Conservation (phyloP, 2,888 invertebrate species). For the Didymodactylos carnosus region DNA sequence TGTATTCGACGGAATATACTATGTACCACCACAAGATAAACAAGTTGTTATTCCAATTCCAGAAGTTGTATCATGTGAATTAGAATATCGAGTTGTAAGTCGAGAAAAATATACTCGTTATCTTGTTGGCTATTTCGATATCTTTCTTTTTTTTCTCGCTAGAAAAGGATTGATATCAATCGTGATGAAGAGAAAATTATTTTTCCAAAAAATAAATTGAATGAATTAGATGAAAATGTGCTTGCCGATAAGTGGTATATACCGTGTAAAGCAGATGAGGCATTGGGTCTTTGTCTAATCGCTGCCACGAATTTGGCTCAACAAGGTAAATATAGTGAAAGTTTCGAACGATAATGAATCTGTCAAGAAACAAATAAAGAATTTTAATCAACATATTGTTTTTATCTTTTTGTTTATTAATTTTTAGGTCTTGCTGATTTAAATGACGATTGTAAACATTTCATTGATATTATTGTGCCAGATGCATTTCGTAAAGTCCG, state of each 20-base stretch:
- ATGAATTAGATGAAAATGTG: neutral
- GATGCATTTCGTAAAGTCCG: slow-evolving; percentile 36
- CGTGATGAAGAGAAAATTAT: too few relatives aligned
- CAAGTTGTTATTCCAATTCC: neutral
- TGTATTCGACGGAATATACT: neutral
- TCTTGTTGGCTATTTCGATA: too few relatives aligned
- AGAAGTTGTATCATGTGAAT: too few relatives aligned
- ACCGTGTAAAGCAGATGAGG: slow-evolving; percentile 30
- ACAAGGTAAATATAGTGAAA: slow-evolving; percentile 24
- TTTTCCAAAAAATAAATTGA: neutral
- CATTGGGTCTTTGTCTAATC: slow-evolving; percentile 36
- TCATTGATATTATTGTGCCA: slow-evolving; percentile 35
- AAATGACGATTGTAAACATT: slow-evolving; percentile 35
- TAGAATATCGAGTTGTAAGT: too few relatives aligned
- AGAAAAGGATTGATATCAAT: too few relatives aligned
- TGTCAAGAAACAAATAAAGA: too few relatives aligned
- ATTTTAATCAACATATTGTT: too few relatives aligned
- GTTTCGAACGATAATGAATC: too few relatives aligned
- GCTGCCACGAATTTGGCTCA: slow-evolving; percentile 34
- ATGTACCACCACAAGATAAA: neutral
- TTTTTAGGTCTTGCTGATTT: slow-evolving; percentile 31
- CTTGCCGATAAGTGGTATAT: neutral
- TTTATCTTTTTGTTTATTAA: neutral
- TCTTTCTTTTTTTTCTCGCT: too few relatives aligned
- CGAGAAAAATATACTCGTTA: too few relatives aligned